Evolutionary conservation across 1,140 invertebrate genomes (phyloP).

Genomic region (Mylabris phalerata): DNA sequence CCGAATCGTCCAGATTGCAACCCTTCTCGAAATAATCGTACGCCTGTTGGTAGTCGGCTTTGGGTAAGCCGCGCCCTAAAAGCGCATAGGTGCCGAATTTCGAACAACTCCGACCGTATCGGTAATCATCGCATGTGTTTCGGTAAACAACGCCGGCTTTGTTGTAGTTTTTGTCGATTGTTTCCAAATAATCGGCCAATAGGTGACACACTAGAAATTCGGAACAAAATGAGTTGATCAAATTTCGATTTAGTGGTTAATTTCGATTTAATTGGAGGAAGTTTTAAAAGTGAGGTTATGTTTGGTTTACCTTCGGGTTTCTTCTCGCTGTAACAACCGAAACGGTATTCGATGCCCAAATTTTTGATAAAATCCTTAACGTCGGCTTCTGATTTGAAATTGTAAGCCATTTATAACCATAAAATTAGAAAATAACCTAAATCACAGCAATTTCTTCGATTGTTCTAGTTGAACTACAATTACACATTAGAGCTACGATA

Average conservation of each 20-base stretch:
- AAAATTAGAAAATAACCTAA: not conserved
- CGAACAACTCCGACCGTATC: slow-evolving; percentile 74
- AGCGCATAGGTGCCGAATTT: slow-evolving; percentile 71
- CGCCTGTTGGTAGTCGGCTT: slow-evolving; percentile 45
- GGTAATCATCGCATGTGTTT: slow-evolving; percentile 77
- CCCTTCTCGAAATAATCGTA: slow-evolving; percentile 69
- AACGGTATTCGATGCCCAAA: slow-evolving; percentile 84
- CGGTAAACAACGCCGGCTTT: slow-evolving; percentile 74
- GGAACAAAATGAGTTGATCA: not conserved
- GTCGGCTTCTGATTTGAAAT: slow-evolving; percentile 78
- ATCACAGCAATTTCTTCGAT: too few relatives aligned
- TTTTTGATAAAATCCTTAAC: slow-evolving; percentile 83
- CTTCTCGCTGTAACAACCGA: slow-evolving; percentile 81
- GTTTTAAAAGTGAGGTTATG: slow-evolving; percentile 16
- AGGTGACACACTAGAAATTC: slow-evolving; percentile 77
- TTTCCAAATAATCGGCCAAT: slow-evolving; percentile 79
- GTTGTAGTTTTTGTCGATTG: slow-evolving; percentile 68
- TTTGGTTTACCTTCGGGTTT: slow-evolving; percentile 61
- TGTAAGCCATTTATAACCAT: slow-evolving; percentile 47
- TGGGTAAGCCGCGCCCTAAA: slow-evolving; percentile 54
- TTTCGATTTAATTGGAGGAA: not conserved
- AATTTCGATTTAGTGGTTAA: not conserved
- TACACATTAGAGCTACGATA: too few relatives aligned
- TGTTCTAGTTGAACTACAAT: too few relatives aligned
- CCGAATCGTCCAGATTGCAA: slow-evolving; percentile 57